Evolutionary conservation across 1,140 invertebrate genomes (phyloP), one percentile per base, ranked within the genome.

Genomic region (Pseudomyrmex pallidus): DNA sequence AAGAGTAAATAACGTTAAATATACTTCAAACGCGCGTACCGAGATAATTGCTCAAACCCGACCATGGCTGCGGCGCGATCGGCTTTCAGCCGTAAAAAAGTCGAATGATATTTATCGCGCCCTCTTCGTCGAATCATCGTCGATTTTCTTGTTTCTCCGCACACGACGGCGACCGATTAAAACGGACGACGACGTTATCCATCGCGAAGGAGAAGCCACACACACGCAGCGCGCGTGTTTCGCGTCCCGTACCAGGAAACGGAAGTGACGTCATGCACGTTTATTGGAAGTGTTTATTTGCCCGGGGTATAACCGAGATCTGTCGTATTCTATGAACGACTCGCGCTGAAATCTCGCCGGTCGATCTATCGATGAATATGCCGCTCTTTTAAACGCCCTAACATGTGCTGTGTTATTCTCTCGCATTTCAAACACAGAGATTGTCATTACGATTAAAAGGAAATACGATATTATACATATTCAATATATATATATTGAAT

Each of bases 261-360:
- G 90, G 90, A 91, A 91, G 87, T 91, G 90, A 91, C 90, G 90
- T 91, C 90, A 91, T 63, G 35, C 50, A 50, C 80, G 84, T 84
- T 90, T 87, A 85, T 86, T 88, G 77, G 82, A 86, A 88, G 84
- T 85, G 89, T 90, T 90, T 87, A 85, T 85, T 88, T 88, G 89
- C 76, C 84, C 78, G 64, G 59, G 22, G 64, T 70, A 78, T 80
- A 57, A 83, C 76, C 76, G 76, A 59, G 76, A 80, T 80, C 76
- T 72, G 66, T 72, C 76, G 66, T 72, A 72, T 80, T 72, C 66
- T 35, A 59, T 80, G 76, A 80, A 80, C 76, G 84, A 67, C 83
- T 70, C 35, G 35, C 77, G 82, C 44, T 62, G 74, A 57, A 68
- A 82, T 61, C 73, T 62, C 59, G 46, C 25, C 86, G 67, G 64